Conservation (phyloP, 2,888 invertebrate species). For the Mylabris sibirica region DNA sequence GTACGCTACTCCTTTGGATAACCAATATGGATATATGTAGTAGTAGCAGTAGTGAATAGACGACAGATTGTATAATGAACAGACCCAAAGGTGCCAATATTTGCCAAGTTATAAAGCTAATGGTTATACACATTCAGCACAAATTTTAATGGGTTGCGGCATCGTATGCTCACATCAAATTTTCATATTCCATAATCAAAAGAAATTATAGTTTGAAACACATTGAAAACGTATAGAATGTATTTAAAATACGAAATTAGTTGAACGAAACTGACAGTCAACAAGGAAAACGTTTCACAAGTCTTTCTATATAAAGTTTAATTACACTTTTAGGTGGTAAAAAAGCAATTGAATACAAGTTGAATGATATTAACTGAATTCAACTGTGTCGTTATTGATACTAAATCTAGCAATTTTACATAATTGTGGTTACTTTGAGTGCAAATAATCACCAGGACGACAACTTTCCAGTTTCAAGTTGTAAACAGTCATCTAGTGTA, state of each 20-base stretch:
- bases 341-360: background rate
- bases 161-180: background rate
- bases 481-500: conserved; percentile 20
- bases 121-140: background rate
- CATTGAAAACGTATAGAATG: no score
- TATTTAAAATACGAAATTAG: no score
- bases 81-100: conserved; percentile 26
- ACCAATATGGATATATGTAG: background rate
- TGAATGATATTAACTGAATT: no score
- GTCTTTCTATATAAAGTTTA: background rate
- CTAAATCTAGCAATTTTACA: background rate
- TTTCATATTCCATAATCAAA: no score
- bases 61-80: conserved; percentile 19
- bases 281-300: background rate
- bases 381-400: background rate
- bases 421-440: background rate
- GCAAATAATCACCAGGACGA: background rate
- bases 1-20: conserved; percentile 29
- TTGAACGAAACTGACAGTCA: background rate
- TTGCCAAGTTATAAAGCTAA: conserved; percentile 18
- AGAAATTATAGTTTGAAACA: no score
- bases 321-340: background rate
- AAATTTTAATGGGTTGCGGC: background rate
- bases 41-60: conserved; percentile 11
- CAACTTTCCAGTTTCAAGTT: conserved; percentile 18